These are phyloP conservation scores for Dipodomys spectabilis DNA, from an alignment of 2,113 vertebrate genomes.

Conservation along the genomic window DNA sequence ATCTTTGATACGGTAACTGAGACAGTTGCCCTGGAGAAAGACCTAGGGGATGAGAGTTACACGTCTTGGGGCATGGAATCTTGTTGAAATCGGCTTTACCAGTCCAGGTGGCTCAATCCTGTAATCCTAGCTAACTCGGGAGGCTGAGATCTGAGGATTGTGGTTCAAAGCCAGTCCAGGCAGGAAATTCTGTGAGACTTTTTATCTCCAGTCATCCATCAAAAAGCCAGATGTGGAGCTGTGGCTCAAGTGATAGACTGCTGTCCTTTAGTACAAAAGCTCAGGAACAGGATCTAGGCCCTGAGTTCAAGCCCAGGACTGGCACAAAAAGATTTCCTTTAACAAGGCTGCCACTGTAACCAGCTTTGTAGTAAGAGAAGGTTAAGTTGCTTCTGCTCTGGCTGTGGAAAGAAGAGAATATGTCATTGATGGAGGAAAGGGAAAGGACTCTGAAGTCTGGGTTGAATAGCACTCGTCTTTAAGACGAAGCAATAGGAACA, in stretches of 20 bases:
- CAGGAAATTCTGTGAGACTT: too few species aligned
- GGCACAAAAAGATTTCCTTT: background rate
- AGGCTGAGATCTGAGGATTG: too few species aligned
- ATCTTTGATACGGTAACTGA: conserved; percentile 24
- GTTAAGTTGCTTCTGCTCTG: conserved; percentile 40
- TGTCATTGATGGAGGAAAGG: conserved; percentile 1
- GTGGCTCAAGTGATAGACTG: too few species aligned
- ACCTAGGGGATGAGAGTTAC: background rate
- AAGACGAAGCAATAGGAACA: conserved; percentile 36
- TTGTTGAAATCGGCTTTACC: conserved; percentile 4
- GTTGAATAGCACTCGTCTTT: conserved; percentile 54
- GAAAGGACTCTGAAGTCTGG: background rate
- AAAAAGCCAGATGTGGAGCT: too few species aligned
- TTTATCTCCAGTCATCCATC: too few species aligned
- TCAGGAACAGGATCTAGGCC: too few species aligned
- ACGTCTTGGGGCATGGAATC: background rate
- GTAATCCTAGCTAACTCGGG: background rate
- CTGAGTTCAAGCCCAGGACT: too few species aligned
- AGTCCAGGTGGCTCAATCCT: background rate
- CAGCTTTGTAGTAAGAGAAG: conserved; percentile 5
- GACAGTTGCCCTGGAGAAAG: background rate
- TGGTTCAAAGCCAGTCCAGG: too few species aligned
- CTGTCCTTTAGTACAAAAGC: too few species aligned
- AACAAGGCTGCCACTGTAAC: background rate
- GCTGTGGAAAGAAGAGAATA: conserved; percentile 14